Evolutionary conservation across 2,888 invertebrate species (phyloP).

Genomic region (Brachynemurus nebulosus): DNA sequence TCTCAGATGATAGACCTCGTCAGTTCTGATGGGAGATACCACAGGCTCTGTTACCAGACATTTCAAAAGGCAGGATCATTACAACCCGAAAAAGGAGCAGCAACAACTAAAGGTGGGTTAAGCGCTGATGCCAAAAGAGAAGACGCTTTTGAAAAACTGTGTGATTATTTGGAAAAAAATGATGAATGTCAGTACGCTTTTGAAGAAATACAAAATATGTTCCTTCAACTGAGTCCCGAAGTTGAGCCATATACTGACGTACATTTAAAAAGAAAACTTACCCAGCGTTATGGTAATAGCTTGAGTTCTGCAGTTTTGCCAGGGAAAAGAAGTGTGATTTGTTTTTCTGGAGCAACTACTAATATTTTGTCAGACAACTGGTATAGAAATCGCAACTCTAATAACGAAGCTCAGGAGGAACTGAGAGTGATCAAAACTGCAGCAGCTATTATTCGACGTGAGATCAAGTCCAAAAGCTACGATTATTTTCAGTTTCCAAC

Average conservation of each 20-base stretch:
- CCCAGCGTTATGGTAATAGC: conserved; percentile 3
- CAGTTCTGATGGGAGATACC: conserved; percentile 3
- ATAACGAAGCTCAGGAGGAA: conserved; percentile 4
- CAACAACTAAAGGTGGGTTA: background rate
- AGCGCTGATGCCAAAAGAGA: background rate
- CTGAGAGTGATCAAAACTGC: conserved; percentile 9
- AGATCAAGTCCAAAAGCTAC: conserved; percentile 11
- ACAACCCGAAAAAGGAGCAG: background rate
- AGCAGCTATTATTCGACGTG: conserved; percentile 12
- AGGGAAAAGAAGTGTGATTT: background rate
- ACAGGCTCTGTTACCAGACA: conserved; percentile 5
- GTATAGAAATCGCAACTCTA: conserved; percentile 4
- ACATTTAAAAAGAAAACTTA: conserved; percentile 9
- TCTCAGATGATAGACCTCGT: conserved; percentile 6
- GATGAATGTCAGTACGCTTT: conserved; percentile 5
- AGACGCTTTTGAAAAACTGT: background rate
- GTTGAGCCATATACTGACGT: conserved; percentile 6
- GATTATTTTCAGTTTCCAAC: conserved; percentile 2
- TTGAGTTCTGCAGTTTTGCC: background rate
- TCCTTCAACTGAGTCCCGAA: conserved; percentile 4
- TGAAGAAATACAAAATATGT: conserved; percentile 5
- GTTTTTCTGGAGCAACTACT: background rate
- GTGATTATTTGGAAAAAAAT: background rate
- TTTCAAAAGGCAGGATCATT: background rate
- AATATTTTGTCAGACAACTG: background rate